Evolutionary conservation across 2,888 invertebrate genomes (phyloP).

Genomic region (Polymixis lichenea): DNA sequence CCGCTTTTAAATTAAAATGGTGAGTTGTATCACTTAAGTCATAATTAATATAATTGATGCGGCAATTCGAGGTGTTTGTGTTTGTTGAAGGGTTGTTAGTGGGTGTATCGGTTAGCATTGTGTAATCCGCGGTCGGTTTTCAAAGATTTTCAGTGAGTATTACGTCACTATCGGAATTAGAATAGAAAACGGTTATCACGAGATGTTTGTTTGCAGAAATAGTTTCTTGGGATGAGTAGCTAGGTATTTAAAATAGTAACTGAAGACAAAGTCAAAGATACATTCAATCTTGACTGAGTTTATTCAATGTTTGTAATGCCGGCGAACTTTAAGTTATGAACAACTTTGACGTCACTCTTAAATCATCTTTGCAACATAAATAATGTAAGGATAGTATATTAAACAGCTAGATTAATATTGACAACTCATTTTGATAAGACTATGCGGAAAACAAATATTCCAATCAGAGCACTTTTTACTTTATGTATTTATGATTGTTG

Average conservation of each 20-base stretch:
- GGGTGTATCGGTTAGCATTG: neutral
- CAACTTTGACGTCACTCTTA: neutral
- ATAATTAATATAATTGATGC: constrained; percentile 38
- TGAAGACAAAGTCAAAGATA: neutral
- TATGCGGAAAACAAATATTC: neutral
- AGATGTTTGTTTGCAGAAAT: constrained; percentile 46
- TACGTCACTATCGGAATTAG: constrained; percentile 73
- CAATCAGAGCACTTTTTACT: neutral
- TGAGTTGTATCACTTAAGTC: constrained; percentile 72
- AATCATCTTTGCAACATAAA: neutral
- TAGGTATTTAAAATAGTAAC: constrained; percentile 15
- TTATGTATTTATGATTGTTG: neutral
- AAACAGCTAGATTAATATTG: constrained; percentile 7
- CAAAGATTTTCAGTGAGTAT: constrained; percentile 58
- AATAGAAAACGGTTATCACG: constrained; percentile 59
- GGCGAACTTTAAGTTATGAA: constrained; percentile 26
- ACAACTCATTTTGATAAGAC: neutral
- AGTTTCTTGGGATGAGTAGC: constrained; percentile 20
- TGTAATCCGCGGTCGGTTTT: constrained; percentile 37
- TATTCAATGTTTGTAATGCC: neutral
- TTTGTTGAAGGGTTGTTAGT: neutral
- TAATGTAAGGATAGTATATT: constrained; percentile 15
- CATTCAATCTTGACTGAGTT: neutral
- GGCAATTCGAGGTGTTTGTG: neutral
- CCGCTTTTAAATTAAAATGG: constrained; percentile 81